Evolutionary conservation across 1,140 invertebrate genomes (phyloP).

Genomic region (Drosophila watanabei): DNA sequence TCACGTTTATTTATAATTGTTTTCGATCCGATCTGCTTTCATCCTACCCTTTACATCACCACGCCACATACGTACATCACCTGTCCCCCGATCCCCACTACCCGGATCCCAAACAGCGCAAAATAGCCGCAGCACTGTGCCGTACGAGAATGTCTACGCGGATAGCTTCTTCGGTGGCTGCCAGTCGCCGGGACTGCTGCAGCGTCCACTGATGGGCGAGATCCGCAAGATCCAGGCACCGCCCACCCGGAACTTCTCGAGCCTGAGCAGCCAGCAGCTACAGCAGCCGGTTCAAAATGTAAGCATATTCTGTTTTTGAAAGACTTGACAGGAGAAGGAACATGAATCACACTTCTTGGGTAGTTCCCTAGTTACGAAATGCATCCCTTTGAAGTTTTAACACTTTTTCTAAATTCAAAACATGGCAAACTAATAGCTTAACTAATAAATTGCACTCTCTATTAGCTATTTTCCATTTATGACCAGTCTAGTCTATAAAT

Average conservation of each 20-base stretch:
- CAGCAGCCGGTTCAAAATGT: conserved; percentile 50
- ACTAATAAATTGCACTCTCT: neutral
- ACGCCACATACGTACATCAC: conserved; percentile 9
- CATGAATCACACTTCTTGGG: neutral
- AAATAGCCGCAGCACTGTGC: conserved; percentile 66
- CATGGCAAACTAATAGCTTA: neutral
- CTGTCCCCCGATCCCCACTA: conserved; percentile 1
- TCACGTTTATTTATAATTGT: conserved; percentile 60
- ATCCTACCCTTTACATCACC: conserved; percentile 17
- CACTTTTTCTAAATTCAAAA: conserved; percentile 8
- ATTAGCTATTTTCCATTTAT: too few relatives aligned
- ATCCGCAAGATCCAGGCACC: conserved; percentile 60
- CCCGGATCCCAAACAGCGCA: conserved; percentile 47
- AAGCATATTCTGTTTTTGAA: conserved; percentile 44
- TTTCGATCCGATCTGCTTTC: conserved; percentile 31
- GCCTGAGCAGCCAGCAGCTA: conserved; percentile 43
- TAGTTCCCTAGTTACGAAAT: too few relatives aligned
- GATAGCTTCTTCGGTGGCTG: conserved; percentile 64
- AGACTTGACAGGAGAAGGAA: neutral
- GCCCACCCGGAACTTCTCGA: conserved; percentile 67
- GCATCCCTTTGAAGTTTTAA: neutral
- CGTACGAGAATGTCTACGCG: conserved; percentile 72
- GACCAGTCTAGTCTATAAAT: neutral
- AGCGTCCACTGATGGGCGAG: conserved; percentile 44
- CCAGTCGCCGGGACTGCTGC: conserved; percentile 51